These are phyloP conservation scores for Phyllopteryx taeniolatus DNA, from an alignment of 2,113 vertebrate species.

Conservation along the genomic window DNA sequence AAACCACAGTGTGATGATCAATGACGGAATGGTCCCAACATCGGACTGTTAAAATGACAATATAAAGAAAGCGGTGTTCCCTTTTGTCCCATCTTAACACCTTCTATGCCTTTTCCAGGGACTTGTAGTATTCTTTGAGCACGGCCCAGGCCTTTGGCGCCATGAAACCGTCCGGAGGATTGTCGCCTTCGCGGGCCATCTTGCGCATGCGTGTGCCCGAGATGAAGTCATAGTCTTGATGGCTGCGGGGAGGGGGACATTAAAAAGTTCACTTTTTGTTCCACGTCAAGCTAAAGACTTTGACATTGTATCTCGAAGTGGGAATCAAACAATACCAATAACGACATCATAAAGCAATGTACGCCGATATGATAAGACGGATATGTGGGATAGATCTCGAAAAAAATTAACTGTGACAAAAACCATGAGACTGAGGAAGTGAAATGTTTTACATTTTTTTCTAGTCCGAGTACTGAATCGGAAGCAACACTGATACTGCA, in stretches of 20 bases:
- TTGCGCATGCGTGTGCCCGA: conserved; percentile 97
- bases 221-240: conserved; percentile 96
- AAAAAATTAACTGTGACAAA: too few species aligned
- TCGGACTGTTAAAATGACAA: conserved; percentile 20
- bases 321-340: too few species aligned
- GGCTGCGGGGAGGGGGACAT: conserved; percentile 64
- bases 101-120: conserved; percentile 86
- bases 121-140: conserved; percentile 91
- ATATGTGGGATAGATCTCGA: too few species aligned
- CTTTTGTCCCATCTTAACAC: not conserved
- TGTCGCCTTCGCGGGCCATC: conserved; percentile 90
- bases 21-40: conserved; percentile 57
- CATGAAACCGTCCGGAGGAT: conserved; percentile 97
- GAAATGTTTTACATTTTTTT: too few species aligned
- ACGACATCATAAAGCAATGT: too few species aligned
- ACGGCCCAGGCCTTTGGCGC: conserved; percentile 91
- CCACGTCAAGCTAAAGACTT: not conserved
- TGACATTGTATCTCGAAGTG: not conserved
- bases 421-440: too few species aligned
- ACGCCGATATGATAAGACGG: too few species aligned
- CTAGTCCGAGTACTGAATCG: too few species aligned
- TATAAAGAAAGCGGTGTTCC: conserved; percentile 10
- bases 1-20: conserved; percentile 58
- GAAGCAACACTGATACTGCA: too few species aligned
- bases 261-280: not conserved